phyloP scores from a whole-genome alignment of 2,888 invertebrate genomes.

The Malacosoma neustria region DNA sequence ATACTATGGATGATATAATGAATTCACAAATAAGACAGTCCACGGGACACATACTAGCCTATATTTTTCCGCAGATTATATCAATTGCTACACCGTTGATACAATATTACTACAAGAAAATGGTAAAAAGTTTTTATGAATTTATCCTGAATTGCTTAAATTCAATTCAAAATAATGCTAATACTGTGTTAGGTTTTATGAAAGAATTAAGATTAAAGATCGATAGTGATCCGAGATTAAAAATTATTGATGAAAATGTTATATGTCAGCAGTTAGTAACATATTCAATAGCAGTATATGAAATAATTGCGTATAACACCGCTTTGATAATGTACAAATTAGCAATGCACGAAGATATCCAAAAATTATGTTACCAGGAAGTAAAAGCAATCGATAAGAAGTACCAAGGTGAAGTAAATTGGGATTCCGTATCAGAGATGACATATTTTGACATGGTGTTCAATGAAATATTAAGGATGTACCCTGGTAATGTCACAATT shows the following conservation, averaged over 20 bases:
- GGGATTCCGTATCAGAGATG: constrained; percentile 1
- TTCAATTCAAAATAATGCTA: background rate
- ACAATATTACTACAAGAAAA: background rate
- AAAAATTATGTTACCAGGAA: background rate
- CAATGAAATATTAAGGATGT: constrained; percentile 2
- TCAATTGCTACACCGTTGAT: background rate
- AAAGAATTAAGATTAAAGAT: background rate
- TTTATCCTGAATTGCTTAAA: background rate
- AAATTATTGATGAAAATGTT: background rate
- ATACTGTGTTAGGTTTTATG: background rate
- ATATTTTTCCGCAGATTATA: background rate
- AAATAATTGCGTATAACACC: background rate
- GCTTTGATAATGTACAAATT: constrained; percentile 1
- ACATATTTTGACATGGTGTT: constrained; percentile 3
- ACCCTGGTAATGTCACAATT: background rate
- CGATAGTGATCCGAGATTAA: background rate
- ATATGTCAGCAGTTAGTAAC: constrained; percentile 1
- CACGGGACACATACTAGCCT: background rate
- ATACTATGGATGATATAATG: background rate
- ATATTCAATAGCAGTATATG: background rate
- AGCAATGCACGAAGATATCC: constrained; percentile 2
- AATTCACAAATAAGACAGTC: background rate
- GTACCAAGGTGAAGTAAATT: background rate
- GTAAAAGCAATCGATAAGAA: background rate
- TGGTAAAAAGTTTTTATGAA: background rate